These are phyloP conservation scores for Coleophora flavipennella DNA, from an alignment of 2,888 invertebrate species.

Conservation along the genomic window DNA sequence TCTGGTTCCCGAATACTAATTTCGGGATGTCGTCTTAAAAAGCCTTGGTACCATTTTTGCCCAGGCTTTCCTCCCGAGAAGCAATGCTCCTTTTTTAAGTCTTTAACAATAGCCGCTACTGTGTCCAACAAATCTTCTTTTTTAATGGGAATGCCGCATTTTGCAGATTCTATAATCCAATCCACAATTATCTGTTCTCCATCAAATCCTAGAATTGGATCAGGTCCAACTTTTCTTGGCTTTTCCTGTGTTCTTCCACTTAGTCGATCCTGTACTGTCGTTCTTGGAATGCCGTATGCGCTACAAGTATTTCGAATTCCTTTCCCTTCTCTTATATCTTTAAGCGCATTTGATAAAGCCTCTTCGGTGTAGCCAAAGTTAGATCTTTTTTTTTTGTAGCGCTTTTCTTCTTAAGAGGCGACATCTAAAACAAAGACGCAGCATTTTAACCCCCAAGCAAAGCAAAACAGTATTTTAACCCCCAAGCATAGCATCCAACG, in stretches of 20 bases:
- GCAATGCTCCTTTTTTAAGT: background rate
- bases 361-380: background rate
- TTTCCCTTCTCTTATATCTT: conserved; percentile 6
- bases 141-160: conserved; percentile 6
- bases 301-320: background rate
- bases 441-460: background rate
- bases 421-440: background rate
- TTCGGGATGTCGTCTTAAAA: background rate
- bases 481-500: background rate
- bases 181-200: conserved; percentile 16
- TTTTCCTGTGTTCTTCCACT: too few species aligned
- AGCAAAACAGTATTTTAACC: background rate
- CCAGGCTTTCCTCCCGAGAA: conserved; percentile 9
- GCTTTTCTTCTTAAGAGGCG: background rate
- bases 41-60: conserved; percentile 4
- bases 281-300: background rate
- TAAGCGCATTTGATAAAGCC: background rate
- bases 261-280: background rate
- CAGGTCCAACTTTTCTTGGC: conserved; percentile 17
- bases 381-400: background rate
- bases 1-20: background rate
- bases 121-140: conserved; percentile 5
- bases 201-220: conserved; percentile 10
- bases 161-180: conserved; percentile 8
- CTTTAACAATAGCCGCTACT: conserved; percentile 4